A percentile compares a stretch with the other conserved stretches of the same genome.
Conservation (phyloP, 1,140 invertebrate genomes). For the Lordiphosa mommai region DNA sequence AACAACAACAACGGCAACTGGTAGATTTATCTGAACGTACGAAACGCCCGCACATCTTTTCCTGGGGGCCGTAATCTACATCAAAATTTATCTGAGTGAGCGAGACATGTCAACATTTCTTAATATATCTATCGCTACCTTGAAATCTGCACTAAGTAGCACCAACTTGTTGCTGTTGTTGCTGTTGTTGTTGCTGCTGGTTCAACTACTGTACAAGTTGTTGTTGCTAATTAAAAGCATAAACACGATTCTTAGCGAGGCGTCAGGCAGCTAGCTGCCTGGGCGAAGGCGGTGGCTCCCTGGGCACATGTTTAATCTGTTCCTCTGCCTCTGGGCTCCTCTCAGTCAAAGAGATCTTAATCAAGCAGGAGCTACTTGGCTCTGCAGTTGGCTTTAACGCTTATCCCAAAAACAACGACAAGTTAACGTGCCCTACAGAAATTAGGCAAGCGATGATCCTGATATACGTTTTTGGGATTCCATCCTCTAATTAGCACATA, state of each 20-base stretch:
- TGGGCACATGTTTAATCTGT: constrained; percentile 62
- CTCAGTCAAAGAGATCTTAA: constrained; percentile 65
- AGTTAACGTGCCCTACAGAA: constrained; percentile 65
- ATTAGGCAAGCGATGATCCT: constrained; percentile 61
- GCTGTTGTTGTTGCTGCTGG: constrained; percentile 27
- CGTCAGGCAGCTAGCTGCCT: constrained; percentile 51
- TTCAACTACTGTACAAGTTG: constrained; percentile 72
- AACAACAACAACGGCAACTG: not conserved
- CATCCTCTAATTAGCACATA: constrained; percentile 67
- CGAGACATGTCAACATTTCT: constrained; percentile 77
- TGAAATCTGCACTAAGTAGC: constrained; percentile 74
- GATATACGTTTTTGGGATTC: constrained; percentile 32
- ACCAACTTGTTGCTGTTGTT: constrained; percentile 38
- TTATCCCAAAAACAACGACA: constrained; percentile 25
- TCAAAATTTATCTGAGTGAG: constrained; percentile 76
- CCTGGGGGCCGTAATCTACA: constrained; percentile 52
- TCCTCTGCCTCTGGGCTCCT: constrained; percentile 27
- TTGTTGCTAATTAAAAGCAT: constrained; percentile 78
- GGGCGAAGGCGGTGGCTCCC: constrained; percentile 30
- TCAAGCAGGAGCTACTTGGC: constrained; percentile 41
- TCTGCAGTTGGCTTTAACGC: constrained; percentile 27
- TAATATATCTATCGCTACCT: constrained; percentile 76
- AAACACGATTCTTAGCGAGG: constrained; percentile 77
- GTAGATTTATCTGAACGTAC: constrained; percentile 37
- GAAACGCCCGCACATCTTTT: constrained; percentile 36